phyloP scores from a whole-genome alignment of 2,888 invertebrate genomes.

The Rotaria macrura region DNA sequence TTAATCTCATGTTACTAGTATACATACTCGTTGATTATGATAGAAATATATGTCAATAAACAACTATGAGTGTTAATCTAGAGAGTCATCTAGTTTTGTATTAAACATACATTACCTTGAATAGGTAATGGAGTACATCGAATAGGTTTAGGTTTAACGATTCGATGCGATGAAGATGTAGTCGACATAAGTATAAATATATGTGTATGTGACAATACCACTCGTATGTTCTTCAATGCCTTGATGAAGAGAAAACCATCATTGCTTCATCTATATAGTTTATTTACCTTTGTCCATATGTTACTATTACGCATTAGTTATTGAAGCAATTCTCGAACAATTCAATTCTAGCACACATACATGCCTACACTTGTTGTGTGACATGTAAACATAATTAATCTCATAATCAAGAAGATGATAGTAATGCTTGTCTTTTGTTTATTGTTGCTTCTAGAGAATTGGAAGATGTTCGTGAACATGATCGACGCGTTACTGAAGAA shows the following conservation, averaged over 20 bases:
- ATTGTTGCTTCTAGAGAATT: constrained; percentile 41
- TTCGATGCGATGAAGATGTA: background rate
- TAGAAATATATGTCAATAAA: no score
- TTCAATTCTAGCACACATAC: background rate
- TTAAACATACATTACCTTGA: background rate
- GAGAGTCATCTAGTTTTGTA: no score
- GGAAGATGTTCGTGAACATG: constrained; percentile 48
- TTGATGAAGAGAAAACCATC: background rate
- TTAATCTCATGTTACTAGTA: no score
- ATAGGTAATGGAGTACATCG: background rate
- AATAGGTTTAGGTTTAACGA: constrained; percentile 17
- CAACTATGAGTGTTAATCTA: no score
- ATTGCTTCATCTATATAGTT: background rate
- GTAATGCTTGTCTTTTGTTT: background rate
- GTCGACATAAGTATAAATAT: background rate
- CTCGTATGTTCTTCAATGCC: background rate
- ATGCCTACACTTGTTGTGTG: background rate
- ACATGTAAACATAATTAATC: constrained; percentile 15
- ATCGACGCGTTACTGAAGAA: constrained; percentile 43
- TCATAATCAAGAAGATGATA: constrained; percentile 2
- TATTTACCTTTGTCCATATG: background rate
- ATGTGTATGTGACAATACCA: background rate
- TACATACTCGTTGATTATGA: no score
- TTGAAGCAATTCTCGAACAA: background rate
- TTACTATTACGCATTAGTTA: background rate